Evolutionary conservation across 2,797 vertebrate genomes (phyloP).

Genomic region (Nannoperca australis): DNA sequence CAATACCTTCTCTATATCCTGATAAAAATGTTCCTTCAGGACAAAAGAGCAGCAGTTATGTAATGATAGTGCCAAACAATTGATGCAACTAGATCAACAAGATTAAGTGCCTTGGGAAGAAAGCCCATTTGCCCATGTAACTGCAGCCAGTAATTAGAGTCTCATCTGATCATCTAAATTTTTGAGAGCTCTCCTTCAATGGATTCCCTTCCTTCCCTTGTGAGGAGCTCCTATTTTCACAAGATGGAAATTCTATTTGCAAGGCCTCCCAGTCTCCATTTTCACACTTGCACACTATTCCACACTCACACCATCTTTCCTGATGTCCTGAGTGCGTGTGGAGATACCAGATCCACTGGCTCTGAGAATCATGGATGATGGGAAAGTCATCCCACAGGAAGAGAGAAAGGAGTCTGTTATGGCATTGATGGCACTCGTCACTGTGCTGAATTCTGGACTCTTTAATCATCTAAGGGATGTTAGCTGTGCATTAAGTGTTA

Average conservation of each 20-base stretch:
- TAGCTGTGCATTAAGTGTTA: no score
- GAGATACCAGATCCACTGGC: no score
- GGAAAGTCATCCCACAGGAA: no score
- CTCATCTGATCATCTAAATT: background rate
- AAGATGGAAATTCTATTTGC: slow-evolving; percentile 22
- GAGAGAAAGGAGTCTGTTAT: no score
- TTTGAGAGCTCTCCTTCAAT: background rate
- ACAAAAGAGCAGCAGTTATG: background rate
- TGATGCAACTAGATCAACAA: background rate
- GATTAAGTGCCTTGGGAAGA: background rate
- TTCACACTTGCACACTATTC: slow-evolving; percentile 25
- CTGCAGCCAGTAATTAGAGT: background rate
- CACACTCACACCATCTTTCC: background rate
- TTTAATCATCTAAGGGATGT: no score
- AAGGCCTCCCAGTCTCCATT: slow-evolving; percentile 8
- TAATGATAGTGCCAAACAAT: background rate
- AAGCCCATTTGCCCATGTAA: background rate
- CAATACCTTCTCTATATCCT: background rate
- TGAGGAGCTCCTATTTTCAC: slow-evolving; percentile 1
- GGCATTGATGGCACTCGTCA: no score
- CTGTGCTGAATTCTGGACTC: no score
- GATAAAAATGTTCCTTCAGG: background rate
- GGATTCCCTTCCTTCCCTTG: background rate
- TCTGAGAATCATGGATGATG: no score
- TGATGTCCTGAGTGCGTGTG: no score